These are phyloP conservation scores for Petaurus breviceps DNA, from an alignment of 2,113 vertebrate species.

Conservation along the genomic window DNA sequence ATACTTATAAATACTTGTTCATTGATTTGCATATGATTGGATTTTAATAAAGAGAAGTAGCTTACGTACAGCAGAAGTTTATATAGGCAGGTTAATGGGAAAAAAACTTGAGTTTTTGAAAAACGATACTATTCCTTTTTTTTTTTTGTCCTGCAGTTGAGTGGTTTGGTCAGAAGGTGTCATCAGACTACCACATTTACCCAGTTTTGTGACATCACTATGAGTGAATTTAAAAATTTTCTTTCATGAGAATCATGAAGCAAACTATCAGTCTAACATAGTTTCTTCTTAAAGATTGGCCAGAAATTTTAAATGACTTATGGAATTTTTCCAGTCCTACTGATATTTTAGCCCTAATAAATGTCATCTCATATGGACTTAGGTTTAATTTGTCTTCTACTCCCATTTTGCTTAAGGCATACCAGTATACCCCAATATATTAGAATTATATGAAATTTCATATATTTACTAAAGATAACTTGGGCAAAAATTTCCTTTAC, in stretches of 20 bases:
- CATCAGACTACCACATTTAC: constrained; percentile 57
- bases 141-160: constrained; percentile 61
- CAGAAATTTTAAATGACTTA: neutral
- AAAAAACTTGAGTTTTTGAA: neutral
- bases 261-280: neutral
- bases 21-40: neutral
- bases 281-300: neutral
- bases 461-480: neutral
- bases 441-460: neutral
- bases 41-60: neutral
- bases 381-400: neutral
- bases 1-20: neutral
- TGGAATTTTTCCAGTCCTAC: neutral
- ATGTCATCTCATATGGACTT: neutral
- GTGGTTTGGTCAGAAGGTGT: constrained; percentile 79
- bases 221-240: neutral
- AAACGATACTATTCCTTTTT: neutral
- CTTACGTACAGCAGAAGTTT: neutral
- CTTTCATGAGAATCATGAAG: constrained; percentile 25
- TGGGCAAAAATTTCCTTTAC: neutral
- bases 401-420: neutral
- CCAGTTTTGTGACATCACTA: constrained; percentile 19
- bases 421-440: neutral
- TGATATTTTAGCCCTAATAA: neutral
- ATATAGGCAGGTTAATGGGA: neutral